These are phyloP conservation scores for Trichonephila clavipes DNA, from an alignment of 1,140 invertebrate genomes.

Conservation along the genomic window DNA sequence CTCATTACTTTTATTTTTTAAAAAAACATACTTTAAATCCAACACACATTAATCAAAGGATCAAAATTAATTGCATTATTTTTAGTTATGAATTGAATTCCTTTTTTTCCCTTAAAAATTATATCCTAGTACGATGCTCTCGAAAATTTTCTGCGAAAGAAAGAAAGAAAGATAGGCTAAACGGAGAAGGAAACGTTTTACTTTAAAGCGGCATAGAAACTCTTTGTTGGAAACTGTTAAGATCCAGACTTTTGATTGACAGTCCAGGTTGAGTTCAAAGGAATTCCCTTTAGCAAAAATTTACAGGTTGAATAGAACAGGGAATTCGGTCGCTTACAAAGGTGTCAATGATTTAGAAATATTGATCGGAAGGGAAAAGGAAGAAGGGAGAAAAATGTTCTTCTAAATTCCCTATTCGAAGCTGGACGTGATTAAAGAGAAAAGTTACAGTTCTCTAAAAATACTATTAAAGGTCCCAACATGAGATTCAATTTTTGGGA, in stretches of 20 bases:
- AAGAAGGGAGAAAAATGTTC: background rate
- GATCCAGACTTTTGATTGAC: background rate
- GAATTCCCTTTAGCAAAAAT: slow-evolving; percentile 11
- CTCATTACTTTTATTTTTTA: too few relatives aligned
- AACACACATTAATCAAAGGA: too few relatives aligned
- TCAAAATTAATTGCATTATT: too few relatives aligned
- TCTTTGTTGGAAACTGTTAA: background rate
- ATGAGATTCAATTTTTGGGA: background rate
- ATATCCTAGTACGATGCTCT: too few relatives aligned
- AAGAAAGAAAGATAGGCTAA: background rate
- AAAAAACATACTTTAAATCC: too few relatives aligned
- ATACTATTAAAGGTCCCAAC: background rate
- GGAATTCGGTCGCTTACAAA: slow-evolving; percentile 16
- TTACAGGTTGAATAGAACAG: background rate
- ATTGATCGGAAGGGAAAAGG: background rate
- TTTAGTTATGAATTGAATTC: too few relatives aligned
- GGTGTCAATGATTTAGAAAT: slow-evolving; percentile 36
- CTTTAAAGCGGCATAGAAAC: background rate
- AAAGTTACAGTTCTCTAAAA: background rate
- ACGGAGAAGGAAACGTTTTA: background rate
- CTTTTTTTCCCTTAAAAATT: too few relatives aligned
- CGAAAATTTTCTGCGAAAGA: too few relatives aligned
- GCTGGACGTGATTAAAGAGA: slow-evolving; percentile 41
- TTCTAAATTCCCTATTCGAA: background rate
- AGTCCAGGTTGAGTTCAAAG: slow-evolving; percentile 17